Evolutionary conservation across 2,797 vertebrate genomes (phyloP).

Genomic region (Onychomys torridus): DNA sequence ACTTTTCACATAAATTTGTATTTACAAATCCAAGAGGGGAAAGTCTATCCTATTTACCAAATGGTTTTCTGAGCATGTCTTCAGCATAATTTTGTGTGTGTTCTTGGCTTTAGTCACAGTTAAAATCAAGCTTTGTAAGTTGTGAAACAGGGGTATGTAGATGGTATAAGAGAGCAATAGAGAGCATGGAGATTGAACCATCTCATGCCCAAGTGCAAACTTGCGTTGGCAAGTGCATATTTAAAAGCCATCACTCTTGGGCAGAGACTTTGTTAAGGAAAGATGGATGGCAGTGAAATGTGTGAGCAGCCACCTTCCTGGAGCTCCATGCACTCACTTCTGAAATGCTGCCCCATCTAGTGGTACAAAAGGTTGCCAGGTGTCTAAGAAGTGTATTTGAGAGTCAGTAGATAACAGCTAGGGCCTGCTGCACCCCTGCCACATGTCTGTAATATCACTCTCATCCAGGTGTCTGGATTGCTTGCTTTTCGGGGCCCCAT

Average conservation of each 20-base stretch:
- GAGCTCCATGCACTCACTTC: not conserved
- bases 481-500: not conserved
- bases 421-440: not conserved
- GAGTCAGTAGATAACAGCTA: not conserved
- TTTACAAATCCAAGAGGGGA: not conserved
- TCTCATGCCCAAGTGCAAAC: not conserved
- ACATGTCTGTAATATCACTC: no score
- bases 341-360: not conserved
- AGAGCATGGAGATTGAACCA: not conserved
- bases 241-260: not conserved
- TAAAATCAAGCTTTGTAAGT: not conserved
- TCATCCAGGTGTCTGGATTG: no score
- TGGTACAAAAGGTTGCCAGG: not conserved
- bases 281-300: not conserved
- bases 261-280: not conserved
- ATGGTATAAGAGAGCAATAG: not conserved
- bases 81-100: not conserved
- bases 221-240: not conserved
- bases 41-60: not conserved
- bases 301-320: not conserved
- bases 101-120: not conserved
- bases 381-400: not conserved
- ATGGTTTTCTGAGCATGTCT: not conserved
- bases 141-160: not conserved
- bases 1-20: not conserved